phyloP scores from a whole-genome alignment of 2,888 invertebrate species.

The Helobdella robusta region DNA sequence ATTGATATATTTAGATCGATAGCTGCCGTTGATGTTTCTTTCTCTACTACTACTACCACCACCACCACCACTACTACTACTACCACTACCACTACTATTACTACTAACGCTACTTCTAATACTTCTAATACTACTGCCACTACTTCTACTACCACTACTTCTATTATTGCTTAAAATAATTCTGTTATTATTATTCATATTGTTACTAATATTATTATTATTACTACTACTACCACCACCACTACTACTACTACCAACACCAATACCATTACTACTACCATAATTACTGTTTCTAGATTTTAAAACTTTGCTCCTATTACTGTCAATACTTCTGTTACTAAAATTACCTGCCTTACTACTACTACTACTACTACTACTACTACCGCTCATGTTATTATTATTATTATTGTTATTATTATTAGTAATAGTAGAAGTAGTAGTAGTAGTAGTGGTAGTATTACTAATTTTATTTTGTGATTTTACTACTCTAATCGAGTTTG shows the following conservation, averaged over 20 bases:
- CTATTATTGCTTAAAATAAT: background rate
- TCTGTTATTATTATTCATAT: background rate
- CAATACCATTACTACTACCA: background rate
- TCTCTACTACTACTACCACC: too few species aligned
- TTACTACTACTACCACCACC: background rate
- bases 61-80: background rate
- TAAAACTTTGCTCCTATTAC: too few species aligned
- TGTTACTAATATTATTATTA: background rate
- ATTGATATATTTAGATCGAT: too few species aligned
- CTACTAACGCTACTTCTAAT: too few species aligned
- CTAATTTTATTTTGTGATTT: background rate
- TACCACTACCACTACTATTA: background rate
- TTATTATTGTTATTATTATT: too few species aligned
- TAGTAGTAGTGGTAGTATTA: too few species aligned
- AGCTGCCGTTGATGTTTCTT: too few species aligned
- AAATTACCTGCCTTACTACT: too few species aligned
- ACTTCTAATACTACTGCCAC: background rate
- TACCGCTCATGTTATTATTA: background rate
- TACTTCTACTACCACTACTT: background rate
- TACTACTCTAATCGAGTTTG: background rate
- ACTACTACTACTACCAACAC: constrained; percentile 11
- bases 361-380: constrained; percentile 13
- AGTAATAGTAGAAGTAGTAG: too few species aligned
- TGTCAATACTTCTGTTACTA: too few species aligned
- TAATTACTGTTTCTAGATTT: too few species aligned